Percentiles rank a stretch among this genome's conserved stretches.
These are phyloP conservation scores for Dermolepida albohirtum DNA, from an alignment of 2,888 invertebrate species.

Conservation along the genomic window DNA sequence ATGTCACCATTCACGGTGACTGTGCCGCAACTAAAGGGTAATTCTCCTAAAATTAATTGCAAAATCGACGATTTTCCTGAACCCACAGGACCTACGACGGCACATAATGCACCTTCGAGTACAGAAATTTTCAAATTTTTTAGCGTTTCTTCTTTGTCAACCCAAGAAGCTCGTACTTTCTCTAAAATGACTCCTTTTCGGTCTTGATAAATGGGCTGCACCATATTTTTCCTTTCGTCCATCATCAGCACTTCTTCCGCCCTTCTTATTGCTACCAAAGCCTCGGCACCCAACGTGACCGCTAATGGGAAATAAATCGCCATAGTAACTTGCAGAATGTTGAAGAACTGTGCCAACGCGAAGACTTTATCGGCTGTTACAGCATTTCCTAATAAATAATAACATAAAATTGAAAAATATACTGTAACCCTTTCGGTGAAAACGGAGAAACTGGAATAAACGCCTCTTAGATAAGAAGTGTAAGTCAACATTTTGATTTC, in stretches of 20 bases:
- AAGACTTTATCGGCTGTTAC: slow-evolving; percentile 76
- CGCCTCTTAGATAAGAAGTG: slow-evolving; percentile 76
- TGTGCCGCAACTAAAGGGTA: slow-evolving; percentile 72
- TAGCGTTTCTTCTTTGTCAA: slow-evolving; percentile 63
- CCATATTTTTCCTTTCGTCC: slow-evolving; percentile 59
- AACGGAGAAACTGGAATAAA: slow-evolving; percentile 74
- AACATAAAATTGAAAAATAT: slow-evolving; percentile 83
- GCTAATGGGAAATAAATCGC: slow-evolving; percentile 75
- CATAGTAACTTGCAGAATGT: slow-evolving; percentile 77
- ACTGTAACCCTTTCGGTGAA: slow-evolving; percentile 88
- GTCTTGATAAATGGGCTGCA: slow-evolving; percentile 44
- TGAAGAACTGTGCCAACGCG: slow-evolving; percentile 82
- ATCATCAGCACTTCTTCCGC: slow-evolving; percentile 68
- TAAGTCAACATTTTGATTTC: slow-evolving; percentile 76
- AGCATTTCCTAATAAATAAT: slow-evolving; percentile 73
- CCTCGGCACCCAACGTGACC: slow-evolving; percentile 72
- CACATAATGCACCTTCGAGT: slow-evolving; percentile 66
- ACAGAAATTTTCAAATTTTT: slow-evolving; percentile 66
- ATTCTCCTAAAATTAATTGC: slow-evolving; percentile 78
- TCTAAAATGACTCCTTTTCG: slow-evolving; percentile 49
- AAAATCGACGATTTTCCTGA: slow-evolving; percentile 77
- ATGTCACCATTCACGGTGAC: slow-evolving; percentile 73
- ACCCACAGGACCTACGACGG: slow-evolving; percentile 75
- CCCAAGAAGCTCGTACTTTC: slow-evolving; percentile 56
- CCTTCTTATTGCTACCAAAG: slow-evolving; percentile 72